Percentiles rank a stretch among this genome's conserved stretches.
phyloP scores from a whole-genome alignment of 2,888 invertebrate species.

The Netelia fuscicornis region DNA sequence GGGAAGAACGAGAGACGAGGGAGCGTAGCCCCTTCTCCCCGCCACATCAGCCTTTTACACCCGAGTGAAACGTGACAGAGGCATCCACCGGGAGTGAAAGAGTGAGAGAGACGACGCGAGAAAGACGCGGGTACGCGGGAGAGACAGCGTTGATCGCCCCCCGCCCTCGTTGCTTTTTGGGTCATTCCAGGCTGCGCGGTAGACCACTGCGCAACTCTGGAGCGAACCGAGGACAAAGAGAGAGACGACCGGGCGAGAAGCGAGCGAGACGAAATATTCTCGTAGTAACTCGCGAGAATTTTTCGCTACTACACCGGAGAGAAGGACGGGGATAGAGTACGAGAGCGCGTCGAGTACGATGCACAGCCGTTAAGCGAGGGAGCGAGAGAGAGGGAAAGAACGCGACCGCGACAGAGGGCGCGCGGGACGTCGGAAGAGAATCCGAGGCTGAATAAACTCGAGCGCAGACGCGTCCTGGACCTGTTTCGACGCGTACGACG shows the following conservation, averaged over 20 bases:
- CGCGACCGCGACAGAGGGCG: constrained; percentile 24
- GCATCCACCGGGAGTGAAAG: constrained; percentile 16
- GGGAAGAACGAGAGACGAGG: constrained; percentile 68
- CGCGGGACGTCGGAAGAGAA: constrained; percentile 35
- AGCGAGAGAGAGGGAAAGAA: constrained; percentile 1
- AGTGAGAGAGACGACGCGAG: constrained; percentile 8
- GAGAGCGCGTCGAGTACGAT: constrained; percentile 43
- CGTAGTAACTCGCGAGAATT: constrained; percentile 55
- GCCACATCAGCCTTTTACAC: constrained; percentile 55
- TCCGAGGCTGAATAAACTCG: constrained; percentile 41
- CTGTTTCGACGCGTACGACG: constrained; percentile 53
- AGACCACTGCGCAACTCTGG: constrained; percentile 40
- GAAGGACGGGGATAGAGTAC: constrained; percentile 40
- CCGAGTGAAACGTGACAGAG: constrained; percentile 67
- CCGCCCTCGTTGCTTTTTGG: constrained; percentile 60
- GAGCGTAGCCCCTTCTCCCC: constrained; percentile 5
- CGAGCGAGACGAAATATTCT: constrained; percentile 24
- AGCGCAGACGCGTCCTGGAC: constrained; percentile 61
- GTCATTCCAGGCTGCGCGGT: constrained; percentile 65
- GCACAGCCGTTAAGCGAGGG: constrained; percentile 53
- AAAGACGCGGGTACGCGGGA: constrained; percentile 7
- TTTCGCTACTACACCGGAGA: constrained; percentile 56
- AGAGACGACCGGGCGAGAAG: background rate
- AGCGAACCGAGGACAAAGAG: constrained; percentile 25
- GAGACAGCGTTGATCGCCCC: constrained; percentile 39